phyloP scores from a whole-genome alignment of 2,888 invertebrate species.

The Melinopterus prodromus region DNA sequence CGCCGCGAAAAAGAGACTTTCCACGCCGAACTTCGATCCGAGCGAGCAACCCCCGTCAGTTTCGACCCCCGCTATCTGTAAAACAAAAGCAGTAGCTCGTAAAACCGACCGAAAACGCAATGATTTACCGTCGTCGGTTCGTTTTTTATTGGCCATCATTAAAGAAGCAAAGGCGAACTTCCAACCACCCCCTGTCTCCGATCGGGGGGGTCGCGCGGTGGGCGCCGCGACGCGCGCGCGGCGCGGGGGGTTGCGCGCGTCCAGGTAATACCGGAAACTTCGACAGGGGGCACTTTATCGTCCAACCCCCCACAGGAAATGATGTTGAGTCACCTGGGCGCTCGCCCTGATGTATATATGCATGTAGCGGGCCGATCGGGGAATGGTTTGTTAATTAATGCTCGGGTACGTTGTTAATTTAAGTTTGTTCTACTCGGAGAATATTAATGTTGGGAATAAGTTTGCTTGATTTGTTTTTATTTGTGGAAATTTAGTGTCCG shows the following conservation, averaged over 20 bases:
- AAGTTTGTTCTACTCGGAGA: no score
- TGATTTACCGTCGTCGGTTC: constrained; percentile 33
- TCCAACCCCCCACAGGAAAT: constrained; percentile 49
- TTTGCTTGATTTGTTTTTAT: no score
- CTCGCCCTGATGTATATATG: background rate
- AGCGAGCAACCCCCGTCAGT: background rate
- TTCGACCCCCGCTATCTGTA: background rate
- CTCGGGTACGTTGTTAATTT: no score
- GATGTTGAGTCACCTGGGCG: constrained; percentile 48
- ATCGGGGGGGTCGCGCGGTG: background rate
- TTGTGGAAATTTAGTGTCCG: background rate
- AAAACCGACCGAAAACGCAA: constrained; percentile 20
- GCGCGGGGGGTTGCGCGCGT: constrained; percentile 30
- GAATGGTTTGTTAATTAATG: no score
- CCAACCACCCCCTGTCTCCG: constrained; percentile 4
- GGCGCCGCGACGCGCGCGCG: background rate
- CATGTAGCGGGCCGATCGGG: no score
- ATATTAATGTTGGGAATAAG: no score
- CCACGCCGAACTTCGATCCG: background rate
- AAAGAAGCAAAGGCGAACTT: constrained; percentile 32
- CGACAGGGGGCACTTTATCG: constrained; percentile 48
- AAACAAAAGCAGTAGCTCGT: background rate
- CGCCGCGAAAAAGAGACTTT: background rate
- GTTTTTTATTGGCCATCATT: constrained; percentile 38
- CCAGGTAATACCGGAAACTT: constrained; percentile 49